Conservation (phyloP, 2,797 vertebrate genomes). For the Hozukius guyotensis region DNA sequence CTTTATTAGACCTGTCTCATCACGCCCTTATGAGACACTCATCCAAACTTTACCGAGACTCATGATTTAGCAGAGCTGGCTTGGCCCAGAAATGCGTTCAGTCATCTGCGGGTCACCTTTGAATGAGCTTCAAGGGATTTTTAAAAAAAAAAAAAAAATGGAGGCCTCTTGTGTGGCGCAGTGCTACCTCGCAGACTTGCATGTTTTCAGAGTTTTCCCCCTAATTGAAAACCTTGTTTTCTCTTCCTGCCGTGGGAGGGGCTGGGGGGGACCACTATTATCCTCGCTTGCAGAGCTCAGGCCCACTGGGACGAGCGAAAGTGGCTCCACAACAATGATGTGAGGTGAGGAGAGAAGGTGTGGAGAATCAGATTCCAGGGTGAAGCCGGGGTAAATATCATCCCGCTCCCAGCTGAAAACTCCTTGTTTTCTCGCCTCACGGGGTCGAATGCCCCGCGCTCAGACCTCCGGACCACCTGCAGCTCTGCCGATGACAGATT, state of each 20-base stretch:
- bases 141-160: neutral
- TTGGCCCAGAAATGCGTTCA: constrained; percentile 61
- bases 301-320: constrained; percentile 58
- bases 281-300: constrained; percentile 33
- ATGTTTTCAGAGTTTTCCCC: constrained; percentile 8
- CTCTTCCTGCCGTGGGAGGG: constrained; percentile 14
- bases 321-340: constrained; percentile 52
- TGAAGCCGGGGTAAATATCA: constrained; percentile 63
- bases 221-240: constrained; percentile 66
- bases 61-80: constrained; percentile 72
- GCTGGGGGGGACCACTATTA: constrained; percentile 50
- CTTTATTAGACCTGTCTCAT: constrained; percentile 81
- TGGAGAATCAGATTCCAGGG: constrained; percentile 68
- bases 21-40: constrained; percentile 79
- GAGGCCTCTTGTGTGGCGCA: constrained; percentile 2
- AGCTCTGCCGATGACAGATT: constrained; percentile 74
- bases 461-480: constrained; percentile 77
- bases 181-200: constrained; percentile 7
- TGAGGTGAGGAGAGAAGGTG: constrained; percentile 65
- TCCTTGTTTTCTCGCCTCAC: constrained; percentile 66
- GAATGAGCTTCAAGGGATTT: constrained; percentile 56
- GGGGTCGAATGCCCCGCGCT: constrained; percentile 52
- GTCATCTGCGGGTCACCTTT: constrained; percentile 74
- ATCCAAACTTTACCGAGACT: constrained; percentile 77
- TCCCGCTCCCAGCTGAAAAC: constrained; percentile 60